These are phyloP conservation scores for Moxostoma hubbsi DNA, from an alignment of 2,797 vertebrate species.

Conservation along the genomic window DNA sequence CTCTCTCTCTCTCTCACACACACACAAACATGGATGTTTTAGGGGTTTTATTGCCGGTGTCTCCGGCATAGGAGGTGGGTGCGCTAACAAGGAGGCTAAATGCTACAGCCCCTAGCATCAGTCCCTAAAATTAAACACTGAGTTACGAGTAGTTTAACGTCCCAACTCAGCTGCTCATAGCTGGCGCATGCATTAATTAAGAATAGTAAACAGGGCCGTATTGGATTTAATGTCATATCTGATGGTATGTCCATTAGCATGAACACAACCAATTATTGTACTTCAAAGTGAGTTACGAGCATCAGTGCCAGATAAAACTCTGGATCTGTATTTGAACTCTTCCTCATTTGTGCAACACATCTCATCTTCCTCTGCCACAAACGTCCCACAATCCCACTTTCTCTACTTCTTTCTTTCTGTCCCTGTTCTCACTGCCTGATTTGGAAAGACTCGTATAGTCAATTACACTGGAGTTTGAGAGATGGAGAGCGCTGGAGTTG, in stretches of 20 bases:
- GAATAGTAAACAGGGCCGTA: too few species aligned
- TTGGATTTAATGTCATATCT: too few species aligned
- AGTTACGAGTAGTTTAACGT: too few species aligned
- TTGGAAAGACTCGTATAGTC: slow-evolving; percentile 80
- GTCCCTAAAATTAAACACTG: too few species aligned
- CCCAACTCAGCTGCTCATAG: too few species aligned
- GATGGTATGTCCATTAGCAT: background rate
- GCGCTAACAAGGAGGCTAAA: too few species aligned
- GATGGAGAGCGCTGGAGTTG: slow-evolving; percentile 75
- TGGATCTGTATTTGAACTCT: slow-evolving; percentile 13
- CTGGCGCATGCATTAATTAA: too few species aligned
- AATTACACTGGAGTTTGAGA: slow-evolving; percentile 79
- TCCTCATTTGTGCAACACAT: background rate
- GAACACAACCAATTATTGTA: background rate
- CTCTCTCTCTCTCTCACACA: too few species aligned
- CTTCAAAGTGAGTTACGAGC: too few species aligned
- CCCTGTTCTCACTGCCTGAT: slow-evolving; percentile 69
- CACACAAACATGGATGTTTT: slow-evolving; percentile 18
- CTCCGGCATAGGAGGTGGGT: too few species aligned
- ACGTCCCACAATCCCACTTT: slow-evolving; percentile 19
- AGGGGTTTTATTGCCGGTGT: slow-evolving; percentile 43
- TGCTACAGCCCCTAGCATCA: too few species aligned
- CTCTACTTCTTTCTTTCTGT: slow-evolving; percentile 28
- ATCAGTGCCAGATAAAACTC: too few species aligned
- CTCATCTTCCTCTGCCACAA: background rate